A percentile compares a stretch with the other conserved stretches of the same genome.
These are phyloP conservation scores for Tupaia tana DNA, from an alignment of 2,113 vertebrate genomes.

Conservation along the genomic window DNA sequence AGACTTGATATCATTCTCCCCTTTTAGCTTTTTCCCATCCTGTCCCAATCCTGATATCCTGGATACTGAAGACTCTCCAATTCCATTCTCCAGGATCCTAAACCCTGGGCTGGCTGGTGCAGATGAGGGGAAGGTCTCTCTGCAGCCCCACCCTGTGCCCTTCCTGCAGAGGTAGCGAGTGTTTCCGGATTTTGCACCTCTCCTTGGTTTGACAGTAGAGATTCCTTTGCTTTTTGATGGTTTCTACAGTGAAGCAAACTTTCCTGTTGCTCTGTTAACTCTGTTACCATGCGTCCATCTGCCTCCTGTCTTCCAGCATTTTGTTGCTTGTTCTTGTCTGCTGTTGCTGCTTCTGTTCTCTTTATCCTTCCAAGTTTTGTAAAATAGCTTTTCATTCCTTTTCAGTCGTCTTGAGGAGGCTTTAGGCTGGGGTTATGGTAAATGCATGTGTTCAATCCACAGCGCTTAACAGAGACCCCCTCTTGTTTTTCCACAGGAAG, in stretches of 20 bases:
- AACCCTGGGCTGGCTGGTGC: neutral
- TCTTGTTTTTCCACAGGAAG: neutral
- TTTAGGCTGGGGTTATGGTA: neutral
- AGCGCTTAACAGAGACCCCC: neutral
- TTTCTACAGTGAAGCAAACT: neutral
- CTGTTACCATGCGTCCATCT: neutral
- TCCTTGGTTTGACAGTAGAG: neutral
- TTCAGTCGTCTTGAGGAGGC: neutral
- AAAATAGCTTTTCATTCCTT: neutral
- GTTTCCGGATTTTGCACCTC: neutral
- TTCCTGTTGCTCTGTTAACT: neutral
- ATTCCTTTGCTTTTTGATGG: neutral
- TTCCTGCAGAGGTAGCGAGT: neutral
- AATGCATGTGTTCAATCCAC: neutral
- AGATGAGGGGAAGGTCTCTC: neutral
- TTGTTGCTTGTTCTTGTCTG: neutral
- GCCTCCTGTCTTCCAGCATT: neutral
- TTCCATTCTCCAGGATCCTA: neutral
- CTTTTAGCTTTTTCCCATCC: neutral
- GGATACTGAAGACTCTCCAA: neutral
- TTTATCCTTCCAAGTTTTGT: neutral
- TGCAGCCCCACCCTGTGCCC: accelerated
- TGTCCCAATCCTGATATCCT: neutral
- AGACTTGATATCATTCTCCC: neutral
- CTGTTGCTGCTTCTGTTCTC: conserved; percentile 9